Evolutionary conservation across 2,888 invertebrate genomes (phyloP), one percentile per base, ranked within the genome.

Genomic region (Drosophila parthenogenetica): DNA sequence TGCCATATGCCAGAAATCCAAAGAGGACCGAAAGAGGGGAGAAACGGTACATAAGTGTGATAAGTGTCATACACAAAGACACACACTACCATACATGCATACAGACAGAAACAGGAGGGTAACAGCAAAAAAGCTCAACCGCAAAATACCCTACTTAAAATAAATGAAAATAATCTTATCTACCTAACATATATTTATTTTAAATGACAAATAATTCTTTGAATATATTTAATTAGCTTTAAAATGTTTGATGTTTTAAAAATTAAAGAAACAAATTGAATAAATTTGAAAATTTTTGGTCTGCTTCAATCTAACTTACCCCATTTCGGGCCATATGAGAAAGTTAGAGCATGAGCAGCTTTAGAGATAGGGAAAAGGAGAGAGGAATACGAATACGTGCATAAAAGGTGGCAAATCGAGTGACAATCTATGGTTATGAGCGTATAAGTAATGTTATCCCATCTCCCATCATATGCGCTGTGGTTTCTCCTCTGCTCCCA

Each of bases 401-500:
- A 72, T 57, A 62, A 76, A 76, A 65, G 65, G 49, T 66, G 64
- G 72, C 81, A 75, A 81, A 78, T 83, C 73, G 65, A 64, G 74
- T 70, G 72, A 58, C 85, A 82, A 84, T 81, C 82, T 81, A 65
- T 69, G 73, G 67, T 78, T 81, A 81, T 79, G 79, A 84, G 79
- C 73, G 72, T 48, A 68, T 76, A 76, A 67, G 64, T 76, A 62
- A 72, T 49, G 45, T 59, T 68, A 54, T 54, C 43, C 19, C 25
- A 22, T 8, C 25, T 54, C 43, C 19, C 25, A 22, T 8, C 25
- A 45, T 19, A 53, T 50, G 46, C 32, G 14, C 16, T 39, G 19
- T 11, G 22, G 13, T 8, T 17, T 8, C 16, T 35, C 35, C 35
- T 35, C 35, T 5, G 1, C 8, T 35, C 11, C 32, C 32, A 10